Percentiles rank a stretch among this genome's conserved stretches.
Conservation (phyloP, 2,797 vertebrate genomes). For the Toxotes lorentzi region DNA sequence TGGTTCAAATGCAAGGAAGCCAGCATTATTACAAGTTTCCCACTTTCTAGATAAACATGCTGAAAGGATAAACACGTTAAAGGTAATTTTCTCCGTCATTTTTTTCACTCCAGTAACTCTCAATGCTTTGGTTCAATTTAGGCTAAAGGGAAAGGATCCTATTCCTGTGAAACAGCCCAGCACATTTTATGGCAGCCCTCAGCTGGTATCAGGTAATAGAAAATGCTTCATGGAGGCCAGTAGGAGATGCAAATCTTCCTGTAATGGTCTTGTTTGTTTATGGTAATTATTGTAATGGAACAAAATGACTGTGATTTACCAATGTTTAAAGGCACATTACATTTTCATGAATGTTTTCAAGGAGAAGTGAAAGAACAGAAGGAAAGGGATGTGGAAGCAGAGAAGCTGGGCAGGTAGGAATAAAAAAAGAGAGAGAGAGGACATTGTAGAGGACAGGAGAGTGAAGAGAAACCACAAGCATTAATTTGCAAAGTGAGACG, state of each 20-base stretch:
- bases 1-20: neutral
- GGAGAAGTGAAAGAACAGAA: neutral
- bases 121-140: conserved; percentile 25
- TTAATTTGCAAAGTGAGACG: neutral
- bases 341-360: conserved; percentile 42
- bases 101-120: conserved; percentile 9
- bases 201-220: conserved; percentile 1
- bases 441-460: neutral
- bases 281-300: conserved; percentile 64
- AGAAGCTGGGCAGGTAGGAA: neutral
- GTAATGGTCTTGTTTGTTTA: conserved; percentile 70
- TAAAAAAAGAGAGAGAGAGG: neutral
- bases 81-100: conserved; percentile 22
- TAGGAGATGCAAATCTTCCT: conserved; percentile 57
- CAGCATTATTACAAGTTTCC: neutral
- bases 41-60: conserved; percentile 13
- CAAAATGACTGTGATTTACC: conserved; percentile 65
- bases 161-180: conserved; percentile 14
- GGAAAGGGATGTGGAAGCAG: neutral
- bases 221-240: conserved; percentile 13
- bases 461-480: neutral
- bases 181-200: conserved; percentile 29
- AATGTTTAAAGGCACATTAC: conserved; percentile 53
- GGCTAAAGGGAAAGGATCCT: conserved; percentile 5
- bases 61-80: conserved; percentile 13